phyloP scores from a whole-genome alignment of 2,113 vertebrate species.

The Zosterops japonicus region DNA sequence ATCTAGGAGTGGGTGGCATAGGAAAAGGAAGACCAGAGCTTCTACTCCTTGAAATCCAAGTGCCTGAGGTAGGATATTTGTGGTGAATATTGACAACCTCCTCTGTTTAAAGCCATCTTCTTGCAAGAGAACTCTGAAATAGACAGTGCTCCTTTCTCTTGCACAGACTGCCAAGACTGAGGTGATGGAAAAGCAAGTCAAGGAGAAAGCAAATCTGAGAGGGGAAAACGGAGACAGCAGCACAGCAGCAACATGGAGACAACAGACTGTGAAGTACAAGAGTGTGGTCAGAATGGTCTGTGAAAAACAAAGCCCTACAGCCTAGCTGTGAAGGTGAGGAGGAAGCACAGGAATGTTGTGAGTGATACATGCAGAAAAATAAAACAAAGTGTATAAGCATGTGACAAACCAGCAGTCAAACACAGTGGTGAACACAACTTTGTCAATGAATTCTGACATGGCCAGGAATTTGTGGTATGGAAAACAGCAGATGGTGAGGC shows the following conservation, averaged over 20 bases:
- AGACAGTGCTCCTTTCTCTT: background rate
- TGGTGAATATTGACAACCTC: rapidly evolving
- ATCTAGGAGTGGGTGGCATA: background rate
- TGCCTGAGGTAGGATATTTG: background rate
- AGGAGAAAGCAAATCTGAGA: background rate
- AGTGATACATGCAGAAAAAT: background rate
- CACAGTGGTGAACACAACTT: background rate
- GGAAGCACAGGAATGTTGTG: background rate
- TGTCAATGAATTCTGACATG: background rate
- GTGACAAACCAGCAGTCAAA: background rate
- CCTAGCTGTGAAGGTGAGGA: background rate
- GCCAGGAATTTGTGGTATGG: background rate
- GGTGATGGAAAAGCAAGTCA: background rate
- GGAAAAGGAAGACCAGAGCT: background rate
- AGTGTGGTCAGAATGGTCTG: rapidly evolving
- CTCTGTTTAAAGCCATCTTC: background rate
- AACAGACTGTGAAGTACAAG: rapidly evolving
- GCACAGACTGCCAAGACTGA: background rate
- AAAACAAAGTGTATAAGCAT: background rate
- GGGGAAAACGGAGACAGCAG: background rate
- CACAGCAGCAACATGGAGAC: background rate
- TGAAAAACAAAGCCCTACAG: background rate
- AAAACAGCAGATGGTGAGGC: background rate
- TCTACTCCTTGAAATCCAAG: background rate
- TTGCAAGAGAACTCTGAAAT: background rate